Conservation (phyloP, 1,140 invertebrate genomes). For the Cotesia typhae region DNA sequence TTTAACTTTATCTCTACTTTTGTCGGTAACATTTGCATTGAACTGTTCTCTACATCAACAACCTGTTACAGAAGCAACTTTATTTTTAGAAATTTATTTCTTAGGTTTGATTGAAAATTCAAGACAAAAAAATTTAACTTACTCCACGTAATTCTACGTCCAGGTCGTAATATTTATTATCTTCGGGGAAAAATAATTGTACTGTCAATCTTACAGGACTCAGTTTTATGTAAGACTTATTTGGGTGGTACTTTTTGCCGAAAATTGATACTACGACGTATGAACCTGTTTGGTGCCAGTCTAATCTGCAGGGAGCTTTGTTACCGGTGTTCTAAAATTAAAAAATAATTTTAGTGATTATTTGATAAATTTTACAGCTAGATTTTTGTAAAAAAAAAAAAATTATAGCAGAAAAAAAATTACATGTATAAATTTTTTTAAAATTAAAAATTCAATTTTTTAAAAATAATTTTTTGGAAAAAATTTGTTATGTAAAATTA, state of each 20-base stretch:
- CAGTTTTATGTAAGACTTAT: slow-evolving; percentile 77
- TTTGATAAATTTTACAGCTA: background rate
- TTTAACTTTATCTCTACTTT: slow-evolving; percentile 95
- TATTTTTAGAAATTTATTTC: too few relatives aligned
- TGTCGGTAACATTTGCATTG: slow-evolving; percentile 83
- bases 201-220: slow-evolving; percentile 86
- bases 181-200: slow-evolving; percentile 82
- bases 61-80: slow-evolving; percentile 64
- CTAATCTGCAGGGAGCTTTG: slow-evolving; percentile 81
- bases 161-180: slow-evolving; percentile 78
- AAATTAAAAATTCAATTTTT: too few relatives aligned
- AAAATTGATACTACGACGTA: slow-evolving; percentile 88
- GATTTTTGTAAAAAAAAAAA: background rate
- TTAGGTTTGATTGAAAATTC: too few relatives aligned
- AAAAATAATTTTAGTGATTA: slow-evolving; percentile 11
- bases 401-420: too few relatives aligned
- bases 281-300: slow-evolving; percentile 91
- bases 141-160: slow-evolving; percentile 88
- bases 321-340: slow-evolving; percentile 49
- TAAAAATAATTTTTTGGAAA: too few relatives aligned
- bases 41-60: slow-evolving; percentile 75
- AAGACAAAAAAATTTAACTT: slow-evolving; percentile 55
- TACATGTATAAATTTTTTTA: too few relatives aligned
- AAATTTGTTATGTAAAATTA: too few relatives aligned
- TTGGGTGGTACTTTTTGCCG: slow-evolving; percentile 89